Base-by-base conservation (phyloP, 92 coral and sea anemone genomes). In the Blastomussa wellsi region DNA sequence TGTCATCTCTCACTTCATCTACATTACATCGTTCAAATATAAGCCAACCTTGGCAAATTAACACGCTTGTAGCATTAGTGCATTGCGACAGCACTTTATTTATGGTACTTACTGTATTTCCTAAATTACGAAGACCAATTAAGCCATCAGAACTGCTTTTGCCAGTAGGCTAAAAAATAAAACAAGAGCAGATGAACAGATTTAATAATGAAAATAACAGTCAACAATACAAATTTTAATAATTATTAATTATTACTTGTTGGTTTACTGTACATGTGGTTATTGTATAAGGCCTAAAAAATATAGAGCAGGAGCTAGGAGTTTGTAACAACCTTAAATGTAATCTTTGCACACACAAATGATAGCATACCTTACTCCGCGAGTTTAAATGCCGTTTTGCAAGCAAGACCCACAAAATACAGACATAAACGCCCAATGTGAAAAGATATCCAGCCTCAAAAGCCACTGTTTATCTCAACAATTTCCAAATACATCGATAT, bases 51-150 rank as follows among this genome's bases (percentile, higher is more conserved):
- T 28, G 72, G 36, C 33, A 13, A 19, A 8, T 6, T 71, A 71
- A 22, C 26, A 47, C 8, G 22, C 12, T 44, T 7, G 33, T 16
- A 13, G 10, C 6, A 19, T n/a, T n/a, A n/a, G n/a, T n/a, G n/a
- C n/a, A n/a, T n/a, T 32, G 12, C 9, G 33, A 77, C 20, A 53
- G 16, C n/a, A n/a, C 20, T 24, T 1, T 11, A 12, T 44, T 33
- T 22, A 22, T 44, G 29, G n/a, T 71, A 86, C 98, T 95, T 76
- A 96, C 98, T 12, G 98, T 96, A 79, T 96, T 96, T 79, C 98
- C 98, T 73, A 96, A 90, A 77, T 96, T 96, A 76, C 98, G 91
- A 7, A 96, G 95, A 37, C 98, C 98, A 53, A 92, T 95, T 32
- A 96, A 85, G 28, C 98, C 98, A 86, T 92, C 96, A 68, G 87